These are phyloP conservation scores for Sinocyclocheilus maitianheensis DNA, from an alignment of 2,113 vertebrate species.

Conservation along the genomic window DNA sequence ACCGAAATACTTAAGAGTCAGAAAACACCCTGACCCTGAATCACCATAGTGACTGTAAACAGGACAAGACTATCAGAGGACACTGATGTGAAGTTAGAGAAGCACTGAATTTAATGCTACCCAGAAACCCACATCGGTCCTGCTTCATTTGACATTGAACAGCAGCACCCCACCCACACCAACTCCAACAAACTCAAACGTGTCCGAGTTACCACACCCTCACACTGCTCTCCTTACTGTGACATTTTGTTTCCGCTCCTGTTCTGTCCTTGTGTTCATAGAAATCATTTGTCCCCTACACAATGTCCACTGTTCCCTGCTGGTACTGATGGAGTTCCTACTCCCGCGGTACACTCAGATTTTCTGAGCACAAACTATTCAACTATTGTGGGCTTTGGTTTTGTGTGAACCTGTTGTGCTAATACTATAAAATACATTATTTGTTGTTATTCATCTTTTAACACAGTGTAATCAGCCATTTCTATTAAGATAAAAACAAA, in stretches of 20 bases:
- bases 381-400: background rate
- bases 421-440: background rate
- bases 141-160: background rate
- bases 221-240: background rate
- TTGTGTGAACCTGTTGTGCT: background rate
- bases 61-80: background rate
- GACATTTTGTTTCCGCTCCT: background rate
- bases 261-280: background rate
- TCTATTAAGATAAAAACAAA: background rate
- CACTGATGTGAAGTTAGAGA: background rate
- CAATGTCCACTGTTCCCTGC: background rate
- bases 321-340: background rate
- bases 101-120: background rate
- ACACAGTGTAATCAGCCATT: no score
- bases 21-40: background rate
- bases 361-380: background rate
- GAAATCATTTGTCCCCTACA: background rate
- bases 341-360: background rate
- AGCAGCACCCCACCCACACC: background rate
- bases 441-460: background rate
- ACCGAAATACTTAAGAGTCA: background rate
- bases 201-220: constrained; percentile 8
- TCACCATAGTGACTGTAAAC: constrained; percentile 18
- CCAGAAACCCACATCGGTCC: background rate
- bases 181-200: background rate